Conservation (phyloP, 2,797 vertebrate genomes). For the Urosaurus nigricauda region DNA sequence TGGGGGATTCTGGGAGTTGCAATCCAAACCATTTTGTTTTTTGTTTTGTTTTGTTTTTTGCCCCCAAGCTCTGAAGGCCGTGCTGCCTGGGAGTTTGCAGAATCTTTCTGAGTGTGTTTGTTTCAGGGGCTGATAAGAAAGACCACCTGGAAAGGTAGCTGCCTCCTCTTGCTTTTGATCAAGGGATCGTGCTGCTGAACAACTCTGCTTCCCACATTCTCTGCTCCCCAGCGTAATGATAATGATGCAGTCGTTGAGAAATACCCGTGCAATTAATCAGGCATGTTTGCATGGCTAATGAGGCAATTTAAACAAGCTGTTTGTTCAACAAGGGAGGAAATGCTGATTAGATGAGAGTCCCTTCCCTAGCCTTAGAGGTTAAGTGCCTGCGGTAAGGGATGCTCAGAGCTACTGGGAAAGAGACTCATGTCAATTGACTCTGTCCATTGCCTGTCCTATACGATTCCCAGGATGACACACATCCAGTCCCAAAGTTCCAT, state of each 20-base stretch:
- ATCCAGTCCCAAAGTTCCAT: neutral
- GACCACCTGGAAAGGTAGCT: neutral
- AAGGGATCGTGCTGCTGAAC: neutral
- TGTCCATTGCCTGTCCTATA: no score
- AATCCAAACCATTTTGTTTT: no score
- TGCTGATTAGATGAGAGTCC: neutral
- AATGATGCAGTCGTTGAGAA: constrained; percentile 19
- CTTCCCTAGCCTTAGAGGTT: neutral
- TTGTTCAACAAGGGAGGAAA: constrained; percentile 22
- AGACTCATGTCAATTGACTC: neutral
- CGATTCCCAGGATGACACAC: neutral
- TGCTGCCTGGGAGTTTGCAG: neutral
- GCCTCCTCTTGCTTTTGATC: neutral
- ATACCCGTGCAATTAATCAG: constrained; percentile 43
- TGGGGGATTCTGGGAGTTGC: neutral
- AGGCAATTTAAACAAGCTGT: constrained; percentile 30
- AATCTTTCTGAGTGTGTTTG: neutral
- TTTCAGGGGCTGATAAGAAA: no score
- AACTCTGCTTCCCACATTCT: neutral
- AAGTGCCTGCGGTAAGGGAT: neutral
- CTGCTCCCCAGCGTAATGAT: constrained; percentile 5
- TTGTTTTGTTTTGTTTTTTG: no score
- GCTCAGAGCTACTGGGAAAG: neutral
- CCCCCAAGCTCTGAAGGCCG: neutral
- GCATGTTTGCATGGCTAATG: constrained; percentile 46